Evolutionary conservation across 2,113 vertebrate species (phyloP).

Genomic region (Ondatra zibethicus): DNA sequence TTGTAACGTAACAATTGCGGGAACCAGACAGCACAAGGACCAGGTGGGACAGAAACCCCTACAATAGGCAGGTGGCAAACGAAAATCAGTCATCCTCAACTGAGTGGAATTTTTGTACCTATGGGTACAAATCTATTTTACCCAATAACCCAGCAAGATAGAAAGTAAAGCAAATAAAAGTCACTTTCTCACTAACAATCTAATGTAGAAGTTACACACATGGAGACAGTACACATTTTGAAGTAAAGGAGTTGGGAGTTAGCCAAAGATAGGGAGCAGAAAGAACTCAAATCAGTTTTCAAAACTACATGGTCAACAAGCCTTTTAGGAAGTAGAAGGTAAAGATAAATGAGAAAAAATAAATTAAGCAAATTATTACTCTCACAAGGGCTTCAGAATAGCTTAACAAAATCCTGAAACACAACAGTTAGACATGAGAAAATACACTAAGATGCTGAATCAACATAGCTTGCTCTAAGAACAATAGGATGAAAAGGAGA

Average conservation of each 20-base stretch:
- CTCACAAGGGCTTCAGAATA: background rate
- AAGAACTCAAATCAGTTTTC: background rate
- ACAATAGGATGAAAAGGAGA: background rate
- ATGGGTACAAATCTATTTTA: background rate
- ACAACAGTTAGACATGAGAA: background rate
- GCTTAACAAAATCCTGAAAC: background rate
- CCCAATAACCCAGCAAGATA: background rate
- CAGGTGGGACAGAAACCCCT: too few relatives aligned
- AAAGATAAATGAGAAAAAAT: background rate
- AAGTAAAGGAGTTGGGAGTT: background rate
- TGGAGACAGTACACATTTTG: background rate
- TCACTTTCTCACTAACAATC: background rate
- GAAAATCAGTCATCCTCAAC: background rate
- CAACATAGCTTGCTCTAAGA: background rate
- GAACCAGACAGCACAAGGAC: too few relatives aligned
- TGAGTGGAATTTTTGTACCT: background rate
- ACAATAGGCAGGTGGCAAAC: too few relatives aligned
- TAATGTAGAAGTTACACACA: background rate
- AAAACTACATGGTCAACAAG: background rate
- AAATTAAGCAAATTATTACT: background rate
- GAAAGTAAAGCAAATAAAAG: background rate
- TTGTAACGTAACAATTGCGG: too few relatives aligned
- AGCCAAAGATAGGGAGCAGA: background rate
- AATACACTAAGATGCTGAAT: background rate
- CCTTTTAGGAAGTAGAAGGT: background rate